Base-by-base conservation (phyloP, 2,888 invertebrate species). In the Agrochola lychnidis region DNA sequence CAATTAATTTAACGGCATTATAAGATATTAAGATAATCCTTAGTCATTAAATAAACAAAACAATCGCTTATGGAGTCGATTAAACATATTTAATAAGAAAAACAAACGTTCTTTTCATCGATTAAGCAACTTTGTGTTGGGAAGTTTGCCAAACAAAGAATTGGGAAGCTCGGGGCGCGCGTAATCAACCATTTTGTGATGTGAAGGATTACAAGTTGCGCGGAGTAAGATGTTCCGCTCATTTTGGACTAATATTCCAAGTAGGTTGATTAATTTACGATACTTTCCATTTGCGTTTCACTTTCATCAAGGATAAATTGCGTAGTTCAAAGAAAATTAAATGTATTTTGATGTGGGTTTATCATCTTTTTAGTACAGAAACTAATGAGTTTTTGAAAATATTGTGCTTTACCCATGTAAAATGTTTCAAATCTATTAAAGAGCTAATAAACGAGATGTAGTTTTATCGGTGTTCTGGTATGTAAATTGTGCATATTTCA, bases 141-240 rank as follows among this genome's bases (percentile, higher is more conserved):
- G 88, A 89, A 89, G 88, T 90, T 89, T 84, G 88, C 86, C 89
- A 89, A 82, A 85, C 85, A 86, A 87, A 89, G 88, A 89, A 88
- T 85, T 82, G 78, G 73, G 84, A 73, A 87, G 82, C 82, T 81
- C 70, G 64, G 68, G 75, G 86, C 86, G 83, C 85, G 77, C 82
- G 85, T 90, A 90, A 90, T 91, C 84, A 87, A 86, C 84, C 84
- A 88, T 89, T 87, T 89, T 88, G 88, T 87, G 88, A 89, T 88
- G 86, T 85, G 81, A 85, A 87, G 89, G 87, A 91, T 90, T 90
- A 91, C 82, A 89, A 90, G 84, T 90, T 90, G 76, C 76, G 68
- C 76, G 70, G 76, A 77, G 70, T 82, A 81, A 79, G 82, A 82
- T 89, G 73, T 84, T 84, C 70, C 73, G 75, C 79, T 81, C 71